Evolutionary conservation across 2,797 vertebrate species (phyloP).

Genomic region (Molothrus ater): DNA sequence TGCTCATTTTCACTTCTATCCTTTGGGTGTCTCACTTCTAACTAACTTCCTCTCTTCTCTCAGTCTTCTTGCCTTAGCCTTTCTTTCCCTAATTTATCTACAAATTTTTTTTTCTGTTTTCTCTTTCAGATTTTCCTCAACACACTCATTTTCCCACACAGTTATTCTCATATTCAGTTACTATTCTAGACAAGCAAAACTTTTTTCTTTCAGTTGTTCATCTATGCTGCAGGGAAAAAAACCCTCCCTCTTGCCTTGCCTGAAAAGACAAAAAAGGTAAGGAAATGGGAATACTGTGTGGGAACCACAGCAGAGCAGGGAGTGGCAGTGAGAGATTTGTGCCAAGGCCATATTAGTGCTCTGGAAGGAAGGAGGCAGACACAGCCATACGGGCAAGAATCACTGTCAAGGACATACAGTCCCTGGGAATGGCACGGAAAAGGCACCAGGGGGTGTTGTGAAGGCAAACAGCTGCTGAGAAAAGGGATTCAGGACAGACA

Average conservation of each 20-base stretch:
- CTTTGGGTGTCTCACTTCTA: not conserved
- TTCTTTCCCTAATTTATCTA: not conserved
- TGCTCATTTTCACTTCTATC: not conserved
- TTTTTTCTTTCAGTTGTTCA: not conserved
- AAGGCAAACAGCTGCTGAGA: not conserved
- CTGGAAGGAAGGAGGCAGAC: not conserved
- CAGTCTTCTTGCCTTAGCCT: not conserved
- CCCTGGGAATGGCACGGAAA: not conserved
- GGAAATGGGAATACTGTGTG: not conserved
- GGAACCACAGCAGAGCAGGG: not conserved
- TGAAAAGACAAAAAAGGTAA: not conserved
- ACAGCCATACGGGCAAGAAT: not conserved
- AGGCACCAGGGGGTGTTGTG: not conserved
- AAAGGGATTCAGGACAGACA: not conserved
- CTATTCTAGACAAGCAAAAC: not conserved
- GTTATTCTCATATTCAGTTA: not conserved
- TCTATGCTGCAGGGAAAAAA: not conserved
- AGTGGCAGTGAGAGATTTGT: not conserved
- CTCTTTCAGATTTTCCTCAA: not conserved
- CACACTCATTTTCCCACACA: not conserved
- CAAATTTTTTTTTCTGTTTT: not conserved
- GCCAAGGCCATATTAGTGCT: not conserved
- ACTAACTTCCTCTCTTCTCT: not conserved
- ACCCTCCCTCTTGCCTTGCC: rapidly evolving
- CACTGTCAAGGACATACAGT: not conserved